Conservation (phyloP, 2,888 invertebrate species). For the Athetis lepigone region DNA sequence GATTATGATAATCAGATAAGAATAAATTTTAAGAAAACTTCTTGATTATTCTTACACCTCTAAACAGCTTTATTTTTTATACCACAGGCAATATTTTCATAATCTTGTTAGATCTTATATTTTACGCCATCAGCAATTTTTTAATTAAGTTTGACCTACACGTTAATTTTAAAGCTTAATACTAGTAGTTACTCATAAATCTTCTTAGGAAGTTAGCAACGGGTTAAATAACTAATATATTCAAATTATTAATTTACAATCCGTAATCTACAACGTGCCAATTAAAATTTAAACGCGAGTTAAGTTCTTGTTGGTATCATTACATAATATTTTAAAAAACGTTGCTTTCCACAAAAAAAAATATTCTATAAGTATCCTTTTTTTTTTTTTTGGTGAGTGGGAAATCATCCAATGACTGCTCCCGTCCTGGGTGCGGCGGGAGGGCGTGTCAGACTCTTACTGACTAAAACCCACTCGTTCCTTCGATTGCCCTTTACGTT, state of each 20-base stretch:
- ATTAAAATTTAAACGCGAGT: slow-evolving; percentile 13
- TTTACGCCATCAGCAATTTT: slow-evolving; percentile 19
- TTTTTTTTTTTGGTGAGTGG: too few relatives aligned
- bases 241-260: slow-evolving; percentile 35
- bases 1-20: slow-evolving; percentile 15
- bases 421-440: too few relatives aligned
- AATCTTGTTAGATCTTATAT: slow-evolving; percentile 26
- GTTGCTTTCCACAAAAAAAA: too few relatives aligned
- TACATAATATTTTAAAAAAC: too few relatives aligned
- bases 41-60: slow-evolving; percentile 18
- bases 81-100: neutral
- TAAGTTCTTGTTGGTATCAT: too few relatives aligned
- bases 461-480: too few relatives aligned
- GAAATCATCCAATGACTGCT: too few relatives aligned
- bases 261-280: slow-evolving; percentile 25
- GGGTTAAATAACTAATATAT: slow-evolving; percentile 21
- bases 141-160: slow-evolving; percentile 37
- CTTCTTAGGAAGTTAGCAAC: slow-evolving; percentile 15
- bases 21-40: slow-evolving; percentile 8
- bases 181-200: slow-evolving; percentile 43
- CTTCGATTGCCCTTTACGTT: too few relatives aligned
- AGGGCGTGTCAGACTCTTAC: too few relatives aligned
- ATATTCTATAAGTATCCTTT: too few relatives aligned
- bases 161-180: slow-evolving; percentile 28
- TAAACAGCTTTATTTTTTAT: slow-evolving; percentile 30